phyloP scores from a whole-genome alignment of 2,113 vertebrate species.

The Litocranius walleri region DNA sequence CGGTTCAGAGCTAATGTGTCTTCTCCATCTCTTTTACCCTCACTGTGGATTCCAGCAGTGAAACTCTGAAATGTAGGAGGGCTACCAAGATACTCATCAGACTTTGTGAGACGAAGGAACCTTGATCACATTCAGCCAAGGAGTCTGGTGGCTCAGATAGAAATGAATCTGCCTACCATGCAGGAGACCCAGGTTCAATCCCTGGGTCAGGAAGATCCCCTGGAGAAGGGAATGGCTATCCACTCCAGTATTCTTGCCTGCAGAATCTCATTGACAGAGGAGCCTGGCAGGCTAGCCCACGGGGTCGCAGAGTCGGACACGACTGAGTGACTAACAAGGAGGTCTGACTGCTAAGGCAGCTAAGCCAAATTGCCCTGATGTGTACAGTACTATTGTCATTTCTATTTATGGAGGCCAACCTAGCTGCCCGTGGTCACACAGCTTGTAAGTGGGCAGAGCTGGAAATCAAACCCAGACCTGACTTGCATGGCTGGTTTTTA shows the following conservation, averaged over 20 bases:
- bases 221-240: not conserved
- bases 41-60: not conserved
- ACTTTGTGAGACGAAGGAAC: not conserved
- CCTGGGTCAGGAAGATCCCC: not conserved
- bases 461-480: not conserved
- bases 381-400: not conserved
- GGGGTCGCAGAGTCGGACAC: not conserved
- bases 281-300: not conserved
- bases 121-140: not conserved
- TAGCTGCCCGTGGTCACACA: not conserved
- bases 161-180: not conserved
- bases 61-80: not conserved
- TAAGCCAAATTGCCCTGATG: not conserved
- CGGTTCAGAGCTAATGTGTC: not conserved
- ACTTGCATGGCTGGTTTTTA: not conserved
- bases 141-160: not conserved
- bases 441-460: not conserved
- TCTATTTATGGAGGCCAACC: not conserved
- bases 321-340: not conserved
- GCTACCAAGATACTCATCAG: not conserved
- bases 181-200: not conserved
- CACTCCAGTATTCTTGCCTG: not conserved
- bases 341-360: not conserved
- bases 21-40: not conserved
- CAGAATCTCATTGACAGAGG: not conserved